Evolutionary conservation across 2,888 invertebrate species (phyloP), one percentile per base, ranked within the genome.

Genomic region (Drosophila borealis): DNA sequence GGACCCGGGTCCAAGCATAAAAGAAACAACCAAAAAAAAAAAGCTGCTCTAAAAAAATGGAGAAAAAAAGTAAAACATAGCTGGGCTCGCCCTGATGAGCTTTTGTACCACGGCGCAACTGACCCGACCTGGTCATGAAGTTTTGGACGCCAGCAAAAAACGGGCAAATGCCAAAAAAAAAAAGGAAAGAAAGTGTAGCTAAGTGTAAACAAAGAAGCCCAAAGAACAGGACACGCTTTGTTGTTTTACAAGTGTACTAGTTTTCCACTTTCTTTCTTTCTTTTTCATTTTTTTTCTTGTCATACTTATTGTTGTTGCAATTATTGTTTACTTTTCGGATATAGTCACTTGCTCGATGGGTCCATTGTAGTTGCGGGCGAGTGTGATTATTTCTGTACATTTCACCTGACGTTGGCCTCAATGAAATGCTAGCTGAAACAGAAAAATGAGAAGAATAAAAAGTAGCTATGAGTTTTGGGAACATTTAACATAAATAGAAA

Each of bases 161-260:
- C 39, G 51, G 11, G n/a, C 9, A 13, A 54, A 29, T 4, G 29
- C 19, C 34, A 51, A 41, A 51, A 57, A 13, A 11, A 42, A 19
- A 11, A 5, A 6, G 10, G 51, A 34, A 29, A 33, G 19, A 36
- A 6, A 36, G 48, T 72, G 64, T 62, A 71, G 70, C 59, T 64
- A 53, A 77, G 70, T 78, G 73, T 72, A 84, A 88, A 75, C 78
- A 88, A 88, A 78, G 70, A 63, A 73, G 63, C 41, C 61, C 70
- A 57, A 68, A 62, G 54, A 51, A 19, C 59, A 42, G 49, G 70
- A 67, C 60, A 57, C 17, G 51, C 81, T 65, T 68, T 71, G 71
- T 70, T 80, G 60, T 67, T 66, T 50, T 64, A 34, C 53, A 41
- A 34, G 41, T 50, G 36, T 64, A 36, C 37, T 33, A 3, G 13